Evolutionary conservation across 1,140 invertebrate species (phyloP), one percentile per base, ranked within the genome.

Genomic region (Trissolcus basalis): DNA sequence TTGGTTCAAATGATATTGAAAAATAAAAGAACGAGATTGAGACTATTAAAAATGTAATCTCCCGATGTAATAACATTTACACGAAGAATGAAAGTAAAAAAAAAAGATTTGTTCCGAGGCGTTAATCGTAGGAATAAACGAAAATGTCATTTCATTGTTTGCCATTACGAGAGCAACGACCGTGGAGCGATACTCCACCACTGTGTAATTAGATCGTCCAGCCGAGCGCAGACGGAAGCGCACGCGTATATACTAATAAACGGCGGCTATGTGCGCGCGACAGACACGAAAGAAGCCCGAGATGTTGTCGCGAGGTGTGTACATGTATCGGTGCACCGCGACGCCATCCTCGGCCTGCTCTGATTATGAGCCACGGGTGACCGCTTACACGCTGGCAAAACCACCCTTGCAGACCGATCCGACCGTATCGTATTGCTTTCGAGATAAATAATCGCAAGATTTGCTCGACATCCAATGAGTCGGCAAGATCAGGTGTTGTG

Each of bases 201-300:
- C 69, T 70, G 45, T 73, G 76, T 78, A 78, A 78, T 78, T 78
- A 72, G 76, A 78, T 78, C 76, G 76, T 35, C 41, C 68, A 65
- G 65, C 60, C 54, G 63, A 73, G 76, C 76, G 65, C 55, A 56
- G 64, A 72, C 64, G 49, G 69, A 77, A 77, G 63, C 60, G 74
- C 74, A 60, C 74, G 68, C 63, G 75, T 54, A 64, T 68, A 68
- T 67, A 77, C 68, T 71, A 64, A 67, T 72, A 77, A 27, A 68
- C 48, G 64, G 50, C 48, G 64, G 50, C 63, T 72, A 72, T 56
- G 53, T 63, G 48, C 68, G 48, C 68, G 69, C 64, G 69, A 73
- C 41, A 60, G 59, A 68, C 51, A 41, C 49, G 16, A 13, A 71
- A 53, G 75, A 78, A 70, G 75, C 75, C 75, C 47, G 64, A 72